These are phyloP conservation scores for Chymomyza procnemis DNA, from an alignment of 2,888 invertebrate genomes.

Conservation along the genomic window DNA sequence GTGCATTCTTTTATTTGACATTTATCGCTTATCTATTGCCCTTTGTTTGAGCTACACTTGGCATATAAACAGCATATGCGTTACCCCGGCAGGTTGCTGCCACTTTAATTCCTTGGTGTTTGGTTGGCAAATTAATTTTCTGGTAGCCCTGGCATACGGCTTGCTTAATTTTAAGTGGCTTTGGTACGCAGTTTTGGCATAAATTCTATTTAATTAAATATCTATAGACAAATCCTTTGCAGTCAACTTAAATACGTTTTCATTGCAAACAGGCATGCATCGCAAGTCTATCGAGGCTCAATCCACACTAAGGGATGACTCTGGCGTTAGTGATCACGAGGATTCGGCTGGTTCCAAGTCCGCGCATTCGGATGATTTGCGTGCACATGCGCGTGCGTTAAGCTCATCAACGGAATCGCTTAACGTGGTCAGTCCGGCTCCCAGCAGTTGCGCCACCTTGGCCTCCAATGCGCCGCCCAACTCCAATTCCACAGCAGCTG, in stretches of 20 bases:
- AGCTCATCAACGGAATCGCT: conserved; percentile 75
- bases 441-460: conserved; percentile 55
- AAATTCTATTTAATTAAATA: background rate
- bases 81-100: background rate
- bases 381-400: conserved; percentile 59
- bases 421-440: conserved; percentile 78
- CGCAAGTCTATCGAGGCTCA: conserved; percentile 98
- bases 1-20: conserved; percentile 55
- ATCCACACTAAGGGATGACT: conserved; percentile 92
- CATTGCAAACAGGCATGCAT: conserved; percentile 91
- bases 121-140: conserved; percentile 63
- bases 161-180: conserved; percentile 60
- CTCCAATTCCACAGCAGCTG: conserved; percentile 37
- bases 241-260: background rate
- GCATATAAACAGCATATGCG: background rate
- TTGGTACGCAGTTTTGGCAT: conserved; percentile 46
- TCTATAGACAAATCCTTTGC: background rate
- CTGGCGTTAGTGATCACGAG: conserved; percentile 84
- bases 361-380: conserved; percentile 79
- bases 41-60: conserved; percentile 21
- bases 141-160: conserved; percentile 40
- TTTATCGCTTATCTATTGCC: conserved; percentile 63
- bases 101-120: conserved; percentile 41
- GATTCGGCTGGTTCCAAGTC: conserved; percentile 80
- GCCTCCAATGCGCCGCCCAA: conserved; percentile 48